Base-by-base conservation (phyloP, 2,888 invertebrate species). In the Lithophane ornitopus region DNA sequence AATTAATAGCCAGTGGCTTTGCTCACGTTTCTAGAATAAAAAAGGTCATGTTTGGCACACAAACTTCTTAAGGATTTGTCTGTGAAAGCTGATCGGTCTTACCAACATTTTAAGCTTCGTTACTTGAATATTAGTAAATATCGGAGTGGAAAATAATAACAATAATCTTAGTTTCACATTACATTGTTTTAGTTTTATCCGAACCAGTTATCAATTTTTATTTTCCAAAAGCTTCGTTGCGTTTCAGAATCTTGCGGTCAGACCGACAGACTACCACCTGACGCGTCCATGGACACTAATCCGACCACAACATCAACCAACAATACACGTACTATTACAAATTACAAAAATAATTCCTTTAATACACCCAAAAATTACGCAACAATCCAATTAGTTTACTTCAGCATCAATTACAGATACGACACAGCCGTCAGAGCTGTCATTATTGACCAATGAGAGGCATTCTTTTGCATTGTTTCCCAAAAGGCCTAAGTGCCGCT, bases 371-470 rank as follows among this genome's bases (percentile, higher is more conserved):
- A 84, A 84, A 74, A 81, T 65, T 63, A 81, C 67, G 49, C 34
- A 77, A 62, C 59, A 73, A 73, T 52, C 78, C 82, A 81, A 81
- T 84, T 84, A 82, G 68, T 85, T 81, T 82, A 66, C 61, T 74
- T 16, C 65, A 49, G 73, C 49, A 74, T 63, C 85, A 85, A 85
- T 84, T 84, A 81, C 75, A 58, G 75, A 84, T 85, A 71, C 79
- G 74, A 81, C 75, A 82, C 75, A 85, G 85, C 49, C 56, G 61
- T 69, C 73, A 73, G 56, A 69, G 49, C 54, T 28, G 58, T 85
- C 28, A 83, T 84, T 84, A 84, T 46, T 81, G 52, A 9, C 54
- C 74, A 81, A 46, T 70, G 62, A 54, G 59, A 74, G n/a, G 41
- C 62, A 72, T 75, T 69, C 65, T 34, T 74, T 49, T 44, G 22